phyloP scores from a whole-genome alignment of 2,113 vertebrate species.

The Nerophis ophidion region DNA sequence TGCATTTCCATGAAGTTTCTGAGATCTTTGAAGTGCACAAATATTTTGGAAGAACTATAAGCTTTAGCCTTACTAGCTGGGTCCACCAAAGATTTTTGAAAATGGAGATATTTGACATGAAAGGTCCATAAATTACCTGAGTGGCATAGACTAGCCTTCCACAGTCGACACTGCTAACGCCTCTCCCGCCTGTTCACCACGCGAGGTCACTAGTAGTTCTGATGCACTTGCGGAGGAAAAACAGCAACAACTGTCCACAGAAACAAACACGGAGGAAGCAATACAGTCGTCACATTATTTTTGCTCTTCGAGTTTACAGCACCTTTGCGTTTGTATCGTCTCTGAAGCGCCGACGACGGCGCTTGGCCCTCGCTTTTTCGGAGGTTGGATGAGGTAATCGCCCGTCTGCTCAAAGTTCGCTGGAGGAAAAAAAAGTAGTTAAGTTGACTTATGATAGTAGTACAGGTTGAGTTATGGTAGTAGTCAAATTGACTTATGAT shows the following conservation, averaged over 20 bases:
- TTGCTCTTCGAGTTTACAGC: slow-evolving; percentile 62
- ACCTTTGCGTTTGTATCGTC: slow-evolving; percentile 56
- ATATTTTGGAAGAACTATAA: too few species aligned
- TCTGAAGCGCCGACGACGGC: slow-evolving; percentile 45
- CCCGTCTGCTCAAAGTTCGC: slow-evolving; percentile 39
- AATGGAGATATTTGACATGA: too few species aligned
- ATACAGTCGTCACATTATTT: slow-evolving; percentile 68
- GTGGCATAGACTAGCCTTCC: slow-evolving; percentile 18
- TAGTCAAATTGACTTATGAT: too few species aligned
- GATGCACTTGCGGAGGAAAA: slow-evolving; percentile 66
- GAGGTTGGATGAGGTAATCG: slow-evolving; percentile 67
- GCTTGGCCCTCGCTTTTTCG: slow-evolving; percentile 26
- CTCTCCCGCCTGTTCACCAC: slow-evolving; percentile 58
- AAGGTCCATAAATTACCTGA: slow-evolving; percentile 5
- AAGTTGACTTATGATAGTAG: too few species aligned
- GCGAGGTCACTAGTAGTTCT: slow-evolving; percentile 72
- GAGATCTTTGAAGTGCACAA: too few species aligned
- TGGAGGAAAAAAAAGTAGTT: slow-evolving; percentile 34
- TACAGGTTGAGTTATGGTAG: too few species aligned
- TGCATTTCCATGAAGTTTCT: too few species aligned
- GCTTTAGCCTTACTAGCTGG: too few species aligned
- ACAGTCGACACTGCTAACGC: slow-evolving; percentile 15
- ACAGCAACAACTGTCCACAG: slow-evolving; percentile 57
- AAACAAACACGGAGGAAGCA: slow-evolving; percentile 55
- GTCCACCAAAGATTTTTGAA: too few species aligned